Evolutionary conservation across 2,113 vertebrate species (phyloP).

Genomic region (Triplophysa siluroides): DNA sequence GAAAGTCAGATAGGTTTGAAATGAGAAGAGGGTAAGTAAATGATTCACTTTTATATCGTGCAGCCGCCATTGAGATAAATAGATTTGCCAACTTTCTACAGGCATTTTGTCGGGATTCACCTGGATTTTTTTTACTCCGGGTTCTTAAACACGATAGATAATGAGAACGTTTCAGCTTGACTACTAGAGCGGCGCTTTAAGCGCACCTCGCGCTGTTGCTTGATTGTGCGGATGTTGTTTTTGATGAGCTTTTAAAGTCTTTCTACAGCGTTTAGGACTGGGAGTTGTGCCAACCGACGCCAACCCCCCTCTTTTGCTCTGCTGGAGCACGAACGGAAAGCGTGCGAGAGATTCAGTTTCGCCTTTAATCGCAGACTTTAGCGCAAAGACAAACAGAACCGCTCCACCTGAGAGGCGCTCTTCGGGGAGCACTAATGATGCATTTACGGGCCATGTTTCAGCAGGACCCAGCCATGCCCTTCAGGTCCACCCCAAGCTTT

Average conservation of each 20-base stretch:
- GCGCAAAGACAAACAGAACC: conserved; percentile 46
- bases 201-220: conserved; percentile 13
- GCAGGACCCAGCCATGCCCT: conserved; percentile 47
- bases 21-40: no score
- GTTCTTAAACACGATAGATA: conserved; percentile 38
- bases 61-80: no score
- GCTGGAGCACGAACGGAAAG: conserved; percentile 33
- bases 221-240: conserved; percentile 43
- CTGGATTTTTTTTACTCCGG: conserved; percentile 37
- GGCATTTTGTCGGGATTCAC: not conserved
- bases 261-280: conserved; percentile 35
- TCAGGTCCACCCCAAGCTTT: conserved; percentile 39
- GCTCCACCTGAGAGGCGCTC: conserved; percentile 42
- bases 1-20: no score
- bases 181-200: conserved; percentile 35
- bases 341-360: conserved; percentile 34
- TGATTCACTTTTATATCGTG: no score
- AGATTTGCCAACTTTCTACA: no score
- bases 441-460: conserved; percentile 38
- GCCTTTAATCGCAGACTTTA: conserved; percentile 43
- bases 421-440: conserved; percentile 52
- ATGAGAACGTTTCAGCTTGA: conserved; percentile 49
- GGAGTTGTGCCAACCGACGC: conserved; percentile 35
- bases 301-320: conserved; percentile 20
- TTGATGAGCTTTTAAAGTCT: conserved; percentile 46